phyloP scores from a whole-genome alignment of 2,113 vertebrate genomes.

The Callipepla californica region DNA sequence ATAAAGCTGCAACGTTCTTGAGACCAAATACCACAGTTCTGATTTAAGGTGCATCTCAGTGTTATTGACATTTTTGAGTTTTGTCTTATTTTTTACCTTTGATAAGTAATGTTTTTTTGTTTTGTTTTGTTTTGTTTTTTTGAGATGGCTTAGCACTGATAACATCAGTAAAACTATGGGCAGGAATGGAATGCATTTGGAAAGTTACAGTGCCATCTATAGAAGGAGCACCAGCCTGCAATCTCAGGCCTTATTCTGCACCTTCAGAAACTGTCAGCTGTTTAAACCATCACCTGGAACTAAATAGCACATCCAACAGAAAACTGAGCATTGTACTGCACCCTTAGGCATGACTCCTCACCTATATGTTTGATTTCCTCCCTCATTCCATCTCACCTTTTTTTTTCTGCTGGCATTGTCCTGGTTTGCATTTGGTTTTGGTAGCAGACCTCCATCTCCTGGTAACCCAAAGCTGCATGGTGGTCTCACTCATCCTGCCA shows the following conservation, averaged over 20 bases:
- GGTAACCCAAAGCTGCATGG: neutral
- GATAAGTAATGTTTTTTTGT: neutral
- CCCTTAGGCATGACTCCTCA: neutral
- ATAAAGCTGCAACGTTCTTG: neutral
- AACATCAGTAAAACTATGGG: neutral
- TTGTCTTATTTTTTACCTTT: neutral
- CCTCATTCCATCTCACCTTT: neutral
- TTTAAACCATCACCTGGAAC: neutral
- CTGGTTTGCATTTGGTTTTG: neutral
- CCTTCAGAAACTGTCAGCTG: neutral
- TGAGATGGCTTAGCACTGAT: neutral
- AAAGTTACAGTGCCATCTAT: slow-evolving; percentile 61
- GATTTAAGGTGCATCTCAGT: neutral
- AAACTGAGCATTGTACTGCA: neutral
- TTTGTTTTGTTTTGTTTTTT: neutral
- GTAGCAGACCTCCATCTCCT: neutral
- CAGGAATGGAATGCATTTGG: slow-evolving; percentile 15
- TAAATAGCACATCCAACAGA: neutral
- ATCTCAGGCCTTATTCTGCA: neutral
- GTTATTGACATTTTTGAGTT: neutral
- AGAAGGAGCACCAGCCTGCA: neutral
- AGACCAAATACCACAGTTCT: neutral
- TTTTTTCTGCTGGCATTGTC: neutral
- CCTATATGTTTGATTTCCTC: neutral
- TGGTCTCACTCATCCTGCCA: neutral